phyloP scores from a whole-genome alignment of 35 echinoderm and acorn worm species.

The Strongylocentrotus purpuratus region DNA sequence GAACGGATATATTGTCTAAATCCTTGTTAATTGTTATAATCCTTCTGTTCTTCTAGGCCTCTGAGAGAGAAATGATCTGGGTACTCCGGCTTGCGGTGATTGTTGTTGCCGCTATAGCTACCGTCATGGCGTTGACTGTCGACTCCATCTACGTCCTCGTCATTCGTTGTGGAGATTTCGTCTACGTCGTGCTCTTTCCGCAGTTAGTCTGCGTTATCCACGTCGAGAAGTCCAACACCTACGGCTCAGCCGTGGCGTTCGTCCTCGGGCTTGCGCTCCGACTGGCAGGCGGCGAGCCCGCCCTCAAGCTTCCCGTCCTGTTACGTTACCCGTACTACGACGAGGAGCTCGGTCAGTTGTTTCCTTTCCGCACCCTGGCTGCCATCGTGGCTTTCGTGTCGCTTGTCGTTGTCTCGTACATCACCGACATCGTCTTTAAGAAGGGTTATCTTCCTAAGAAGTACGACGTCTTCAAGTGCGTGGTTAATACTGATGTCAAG shows the following conservation, averaged over 20 bases:
- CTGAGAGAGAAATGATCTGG: slow-evolving; percentile 79
- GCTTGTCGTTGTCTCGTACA: slow-evolving; percentile 69
- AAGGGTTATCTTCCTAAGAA: slow-evolving; percentile 47
- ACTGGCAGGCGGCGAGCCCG: slow-evolving; percentile 69
- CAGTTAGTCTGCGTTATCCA: slow-evolving; percentile 83
- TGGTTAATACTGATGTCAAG: slow-evolving; percentile 38
- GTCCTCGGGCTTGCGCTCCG: slow-evolving; percentile 76
- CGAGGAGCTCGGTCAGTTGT: slow-evolving; percentile 63
- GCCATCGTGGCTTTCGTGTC: slow-evolving; percentile 68
- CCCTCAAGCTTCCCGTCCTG: slow-evolving; percentile 58
- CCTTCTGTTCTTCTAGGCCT: slow-evolving; percentile 67
- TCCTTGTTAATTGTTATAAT: not conserved
- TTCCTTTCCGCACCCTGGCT: slow-evolving; percentile 84
- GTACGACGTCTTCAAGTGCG: slow-evolving; percentile 74
- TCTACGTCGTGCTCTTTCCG: slow-evolving; percentile 89
- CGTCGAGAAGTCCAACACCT: slow-evolving; percentile 77
- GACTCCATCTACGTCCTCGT: slow-evolving; percentile 82
- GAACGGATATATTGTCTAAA: not conserved
- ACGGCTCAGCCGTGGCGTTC: slow-evolving; percentile 77
- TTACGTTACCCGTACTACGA: slow-evolving; percentile 78
- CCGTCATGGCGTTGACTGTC: slow-evolving; percentile 73
- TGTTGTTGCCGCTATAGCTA: slow-evolving; percentile 71
- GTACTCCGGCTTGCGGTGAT: slow-evolving; percentile 76
- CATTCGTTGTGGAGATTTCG: slow-evolving; percentile 89
- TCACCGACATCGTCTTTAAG: slow-evolving; percentile 69